Evolutionary conservation across 2,113 vertebrate species (phyloP).

Genomic region (Barnardius zonarius): DNA sequence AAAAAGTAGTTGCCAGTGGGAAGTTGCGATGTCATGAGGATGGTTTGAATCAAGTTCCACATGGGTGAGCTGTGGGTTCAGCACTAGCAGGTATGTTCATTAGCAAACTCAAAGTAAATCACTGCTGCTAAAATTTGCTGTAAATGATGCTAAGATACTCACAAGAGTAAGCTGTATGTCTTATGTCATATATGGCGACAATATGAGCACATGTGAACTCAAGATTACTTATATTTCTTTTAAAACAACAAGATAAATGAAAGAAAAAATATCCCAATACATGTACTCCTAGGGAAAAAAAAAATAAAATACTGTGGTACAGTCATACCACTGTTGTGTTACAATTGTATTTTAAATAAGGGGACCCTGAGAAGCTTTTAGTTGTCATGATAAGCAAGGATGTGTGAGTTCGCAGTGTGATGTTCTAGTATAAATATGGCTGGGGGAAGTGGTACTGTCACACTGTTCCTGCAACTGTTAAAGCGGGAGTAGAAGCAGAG

Average conservation of each 20-base stretch:
- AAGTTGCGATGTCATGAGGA: background rate
- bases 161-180: background rate
- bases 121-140: background rate
- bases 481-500: background rate
- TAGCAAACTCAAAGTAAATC: background rate
- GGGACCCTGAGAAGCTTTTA: background rate
- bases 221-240: background rate
- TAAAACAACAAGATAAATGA: background rate
- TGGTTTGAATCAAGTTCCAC: background rate
- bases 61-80: background rate
- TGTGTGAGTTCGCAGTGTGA: background rate
- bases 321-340: background rate
- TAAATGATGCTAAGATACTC: background rate
- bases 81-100: background rate
- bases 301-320: background rate
- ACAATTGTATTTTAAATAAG: background rate
- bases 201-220: background rate
- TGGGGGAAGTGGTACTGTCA: background rate
- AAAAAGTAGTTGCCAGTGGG: background rate
- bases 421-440: background rate
- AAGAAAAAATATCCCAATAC: background rate
- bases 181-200: background rate
- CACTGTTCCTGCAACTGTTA: background rate
- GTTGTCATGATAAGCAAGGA: background rate
- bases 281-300: background rate